Conservation (phyloP, 2,888 invertebrate species). For the Tetranychus truncatus region DNA sequence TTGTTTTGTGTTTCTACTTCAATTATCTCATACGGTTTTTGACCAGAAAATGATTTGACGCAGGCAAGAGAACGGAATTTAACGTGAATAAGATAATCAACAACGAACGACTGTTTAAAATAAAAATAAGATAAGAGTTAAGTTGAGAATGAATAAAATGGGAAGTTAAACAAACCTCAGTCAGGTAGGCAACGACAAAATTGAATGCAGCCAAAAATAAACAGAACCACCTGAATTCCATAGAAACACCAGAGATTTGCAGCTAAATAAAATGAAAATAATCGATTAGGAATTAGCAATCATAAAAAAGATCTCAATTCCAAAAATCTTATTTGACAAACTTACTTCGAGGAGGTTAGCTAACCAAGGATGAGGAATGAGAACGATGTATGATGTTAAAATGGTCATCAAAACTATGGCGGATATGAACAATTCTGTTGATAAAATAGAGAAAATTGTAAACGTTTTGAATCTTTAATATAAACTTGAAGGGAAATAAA, state of each 20-base stretch:
- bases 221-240: conserved; percentile 40
- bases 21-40: conserved; percentile 17
- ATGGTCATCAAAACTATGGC: conserved; percentile 41
- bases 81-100: conserved; percentile 21
- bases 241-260: conserved; percentile 31
- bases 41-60: conserved; percentile 8
- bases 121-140: not conserved
- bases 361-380: conserved; percentile 34
- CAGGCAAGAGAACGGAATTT: conserved; percentile 17
- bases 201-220: conserved; percentile 43
- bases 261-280: conserved; percentile 13
- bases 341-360: conserved; percentile 32
- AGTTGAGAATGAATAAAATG: not conserved
- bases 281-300: not conserved
- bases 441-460: conserved; percentile 27
- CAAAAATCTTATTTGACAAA: no score
- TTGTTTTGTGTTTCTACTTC: conserved; percentile 19
- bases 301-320: not conserved
- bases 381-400: conserved; percentile 41
- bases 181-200: conserved; percentile 40
- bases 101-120: conserved; percentile 19
- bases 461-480: no score
- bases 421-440: conserved; percentile 42
- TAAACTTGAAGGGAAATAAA: no score
- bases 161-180: conserved; percentile 40